Percentiles rank a stretch among this genome's conserved stretches.
phyloP scores from a whole-genome alignment of 30 jellyfish, hydroid and myxozoan species.

The Cassiopea xamachana region DNA sequence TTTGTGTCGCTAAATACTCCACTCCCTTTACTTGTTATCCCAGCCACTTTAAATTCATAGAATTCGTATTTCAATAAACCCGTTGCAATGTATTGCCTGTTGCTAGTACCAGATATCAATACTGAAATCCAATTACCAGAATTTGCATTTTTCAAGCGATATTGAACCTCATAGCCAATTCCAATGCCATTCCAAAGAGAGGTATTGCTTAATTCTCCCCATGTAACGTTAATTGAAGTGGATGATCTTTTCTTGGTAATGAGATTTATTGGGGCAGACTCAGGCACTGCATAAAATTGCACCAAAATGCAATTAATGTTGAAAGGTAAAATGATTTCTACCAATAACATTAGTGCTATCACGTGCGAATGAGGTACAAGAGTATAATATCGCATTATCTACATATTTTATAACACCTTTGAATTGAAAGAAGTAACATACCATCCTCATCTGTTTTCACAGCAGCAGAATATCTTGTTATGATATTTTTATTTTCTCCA shows the following conservation, averaged over 20 bases:
- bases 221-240: conserved; percentile 7
- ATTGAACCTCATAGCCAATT: conserved; percentile 12
- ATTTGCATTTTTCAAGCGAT: conserved; percentile 14
- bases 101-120: conserved; percentile 8
- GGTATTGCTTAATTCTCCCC: background rate
- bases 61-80: background rate
- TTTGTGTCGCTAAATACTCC: conserved; percentile 1
- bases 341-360: too few species aligned
- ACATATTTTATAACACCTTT: too few species aligned
- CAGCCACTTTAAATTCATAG: conserved; percentile 24
- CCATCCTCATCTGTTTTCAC: conserved; percentile 38
- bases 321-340: too few species aligned
- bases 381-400: too few species aligned
- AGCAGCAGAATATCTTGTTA: background rate
- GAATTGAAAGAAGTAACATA: background rate
- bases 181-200: conserved; percentile 45
- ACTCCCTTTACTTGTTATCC: conserved; percentile 17
- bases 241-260: conserved; percentile 5
- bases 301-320: background rate
- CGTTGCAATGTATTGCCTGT: background rate
- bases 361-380: too few species aligned
- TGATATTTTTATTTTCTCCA: conserved; percentile 8
- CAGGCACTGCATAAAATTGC: conserved; percentile 24
- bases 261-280: conserved; percentile 18
- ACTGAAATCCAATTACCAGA: conserved; percentile 18